Evolutionary conservation across 2,113 vertebrate species (phyloP).

Genomic region (Saimiri boliviensis): DNA sequence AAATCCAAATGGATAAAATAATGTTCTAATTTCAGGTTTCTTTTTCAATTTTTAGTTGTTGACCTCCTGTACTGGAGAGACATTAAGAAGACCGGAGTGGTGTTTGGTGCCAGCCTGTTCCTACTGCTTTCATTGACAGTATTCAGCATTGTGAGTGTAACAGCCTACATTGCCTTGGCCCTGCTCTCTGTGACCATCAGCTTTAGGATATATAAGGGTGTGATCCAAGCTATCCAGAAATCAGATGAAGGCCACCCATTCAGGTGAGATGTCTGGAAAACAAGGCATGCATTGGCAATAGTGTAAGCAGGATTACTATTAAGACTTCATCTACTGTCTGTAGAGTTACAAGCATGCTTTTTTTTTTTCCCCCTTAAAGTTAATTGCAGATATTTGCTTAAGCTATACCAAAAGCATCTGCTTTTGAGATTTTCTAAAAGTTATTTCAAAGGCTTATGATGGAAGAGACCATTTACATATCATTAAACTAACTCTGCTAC

Average conservation of each 20-base stretch:
- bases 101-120: constrained; percentile 95
- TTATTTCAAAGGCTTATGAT: not conserved
- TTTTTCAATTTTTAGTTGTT: constrained; percentile 88
- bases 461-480: not conserved
- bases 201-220: constrained; percentile 98
- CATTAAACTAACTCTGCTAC: not conserved
- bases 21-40: constrained; percentile 74
- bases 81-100: constrained; percentile 95
- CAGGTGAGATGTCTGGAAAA: constrained; percentile 87
- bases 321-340: not conserved
- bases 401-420: not conserved
- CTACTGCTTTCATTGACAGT: constrained; percentile 95
- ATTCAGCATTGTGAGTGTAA: constrained; percentile 98
- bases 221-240: constrained; percentile 98
- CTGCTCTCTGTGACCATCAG: constrained; percentile 96
- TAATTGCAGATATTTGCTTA: not conserved
- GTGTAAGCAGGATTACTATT: not conserved
- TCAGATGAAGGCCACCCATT: constrained; percentile 98
- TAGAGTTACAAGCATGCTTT: not conserved
- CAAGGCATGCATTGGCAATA: not conserved
- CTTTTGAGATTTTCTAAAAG: constrained; percentile 22
- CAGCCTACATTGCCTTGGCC: constrained; percentile 94
- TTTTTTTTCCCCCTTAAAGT: constrained; percentile 22
- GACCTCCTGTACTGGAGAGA: constrained; percentile 99
- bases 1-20: not conserved